Conservation (phyloP, 2,113 vertebrate genomes). For the Zingel zingel region DNA sequence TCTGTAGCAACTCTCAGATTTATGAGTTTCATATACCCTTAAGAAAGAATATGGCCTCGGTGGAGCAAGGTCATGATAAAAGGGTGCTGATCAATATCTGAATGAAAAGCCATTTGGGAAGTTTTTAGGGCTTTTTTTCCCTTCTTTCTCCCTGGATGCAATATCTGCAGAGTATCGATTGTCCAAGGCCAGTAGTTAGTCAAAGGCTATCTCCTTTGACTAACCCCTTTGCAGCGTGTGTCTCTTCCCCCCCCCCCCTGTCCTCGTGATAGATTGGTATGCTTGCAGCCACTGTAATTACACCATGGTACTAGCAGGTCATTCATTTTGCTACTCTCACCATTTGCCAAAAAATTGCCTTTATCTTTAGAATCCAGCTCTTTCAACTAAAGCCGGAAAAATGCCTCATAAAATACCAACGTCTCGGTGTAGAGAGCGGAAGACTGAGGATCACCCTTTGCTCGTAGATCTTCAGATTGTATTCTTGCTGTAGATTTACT, state of each 20-base stretch:
- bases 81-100: constrained; percentile 92
- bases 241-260: constrained; percentile 67
- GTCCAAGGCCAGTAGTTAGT: constrained; percentile 95
- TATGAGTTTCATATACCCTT: constrained; percentile 90
- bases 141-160: constrained; percentile 85
- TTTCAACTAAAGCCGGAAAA: constrained; percentile 91
- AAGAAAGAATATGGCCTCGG: constrained; percentile 90
- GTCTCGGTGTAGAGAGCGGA: not conserved
- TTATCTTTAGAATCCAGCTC: constrained; percentile 96
- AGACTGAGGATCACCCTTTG: constrained; percentile 49
- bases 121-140: constrained; percentile 90
- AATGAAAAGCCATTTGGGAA: constrained; percentile 94
- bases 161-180: constrained; percentile 97
- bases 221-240: constrained; percentile 94
- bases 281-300: constrained; percentile 98
- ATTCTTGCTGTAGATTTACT: constrained; percentile 51
- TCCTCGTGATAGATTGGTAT: constrained; percentile 96
- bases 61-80: constrained; percentile 92
- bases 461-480: constrained; percentile 50
- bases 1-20: constrained; percentile 86
- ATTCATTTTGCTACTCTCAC: constrained; percentile 99
- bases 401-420: constrained; percentile 89
- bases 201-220: constrained; percentile 99
- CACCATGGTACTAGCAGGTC: constrained; percentile 93
- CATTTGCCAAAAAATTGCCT: constrained; percentile 95